Evolutionary conservation across 2,113 vertebrate species (phyloP).

Genomic region (Brachypodius melanocephalos): DNA sequence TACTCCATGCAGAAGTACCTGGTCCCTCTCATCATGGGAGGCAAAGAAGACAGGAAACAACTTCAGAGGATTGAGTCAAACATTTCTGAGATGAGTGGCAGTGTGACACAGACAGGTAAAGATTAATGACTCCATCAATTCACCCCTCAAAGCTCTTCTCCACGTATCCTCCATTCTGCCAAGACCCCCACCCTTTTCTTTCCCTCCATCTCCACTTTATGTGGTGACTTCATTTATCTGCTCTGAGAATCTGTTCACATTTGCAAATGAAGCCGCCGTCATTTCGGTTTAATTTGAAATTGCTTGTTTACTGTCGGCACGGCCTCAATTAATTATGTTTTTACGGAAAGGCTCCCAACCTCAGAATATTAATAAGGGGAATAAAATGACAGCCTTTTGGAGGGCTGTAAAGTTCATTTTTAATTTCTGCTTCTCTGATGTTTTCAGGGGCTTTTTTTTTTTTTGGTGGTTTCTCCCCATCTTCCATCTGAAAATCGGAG

Average conservation of each 20-base stretch:
- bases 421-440: slow-evolving; percentile 89
- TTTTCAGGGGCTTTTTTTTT: slow-evolving; percentile 73
- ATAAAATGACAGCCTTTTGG: slow-evolving; percentile 97
- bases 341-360: slow-evolving; percentile 99
- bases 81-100: slow-evolving; percentile 97
- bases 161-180: slow-evolving; percentile 50
- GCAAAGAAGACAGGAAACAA: slow-evolving; percentile 97
- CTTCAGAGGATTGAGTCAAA: slow-evolving; percentile 95
- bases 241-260: slow-evolving; percentile 98
- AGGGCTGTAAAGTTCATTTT: slow-evolving; percentile 98
- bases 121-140: slow-evolving; percentile 99
- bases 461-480: slow-evolving; percentile 50
- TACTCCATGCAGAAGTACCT: slow-evolving; percentile 90
- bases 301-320: slow-evolving; percentile 99
- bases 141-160: slow-evolving; percentile 67
- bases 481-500: slow-evolving; percentile 67
- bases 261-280: slow-evolving; percentile 99
- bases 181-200: slow-evolving; percentile 57
- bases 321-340: slow-evolving; percentile 99
- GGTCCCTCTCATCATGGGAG: slow-evolving; percentile 93
- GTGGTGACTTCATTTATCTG: slow-evolving; percentile 98
- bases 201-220: slow-evolving; percentile 74
- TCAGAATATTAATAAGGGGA: slow-evolving; percentile 99
- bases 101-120: slow-evolving; percentile 99
- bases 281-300: slow-evolving; percentile 99